These are phyloP conservation scores for Coleophora flavipennella DNA, from an alignment of 2,888 invertebrate genomes.

Conservation along the genomic window DNA sequence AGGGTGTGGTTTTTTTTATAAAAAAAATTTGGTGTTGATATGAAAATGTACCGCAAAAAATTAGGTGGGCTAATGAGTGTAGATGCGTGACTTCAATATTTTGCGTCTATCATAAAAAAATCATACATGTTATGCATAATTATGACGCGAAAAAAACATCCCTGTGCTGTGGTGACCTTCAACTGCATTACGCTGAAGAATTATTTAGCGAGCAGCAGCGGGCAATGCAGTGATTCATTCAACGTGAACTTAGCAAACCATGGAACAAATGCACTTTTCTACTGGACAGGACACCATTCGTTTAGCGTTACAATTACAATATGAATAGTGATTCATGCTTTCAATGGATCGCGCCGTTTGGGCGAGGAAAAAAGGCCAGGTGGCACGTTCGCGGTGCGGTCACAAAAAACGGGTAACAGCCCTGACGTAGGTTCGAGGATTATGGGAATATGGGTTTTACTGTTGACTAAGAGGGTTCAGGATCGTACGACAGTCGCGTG, in stretches of 20 bases:
- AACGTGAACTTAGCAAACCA: slow-evolving; percentile 21
- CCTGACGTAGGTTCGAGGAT: slow-evolving; percentile 27
- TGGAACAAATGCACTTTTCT: slow-evolving; percentile 19
- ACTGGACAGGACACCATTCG: slow-evolving; percentile 32
- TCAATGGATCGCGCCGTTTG: slow-evolving; percentile 54
- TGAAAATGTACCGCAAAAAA: too few species aligned
- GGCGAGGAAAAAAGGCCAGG: slow-evolving; percentile 63
- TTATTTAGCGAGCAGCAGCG: too few species aligned
- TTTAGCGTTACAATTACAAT: slow-evolving; percentile 35
- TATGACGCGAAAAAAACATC: too few species aligned
- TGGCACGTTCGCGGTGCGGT: slow-evolving; percentile 53
- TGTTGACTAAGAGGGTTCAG: slow-evolving; percentile 28
- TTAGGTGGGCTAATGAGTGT: too few species aligned
- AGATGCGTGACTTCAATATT: too few species aligned
- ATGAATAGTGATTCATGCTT: slow-evolving; percentile 55
- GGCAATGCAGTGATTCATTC: slow-evolving; percentile 25
- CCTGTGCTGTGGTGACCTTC: too few species aligned
- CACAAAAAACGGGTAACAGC: slow-evolving; percentile 47
- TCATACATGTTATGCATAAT: too few species aligned
- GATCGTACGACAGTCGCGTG: slow-evolving; percentile 31
- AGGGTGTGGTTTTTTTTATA: too few species aligned
- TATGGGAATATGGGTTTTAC: slow-evolving; percentile 32
- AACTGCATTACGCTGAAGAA: too few species aligned
- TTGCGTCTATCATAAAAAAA: too few species aligned
- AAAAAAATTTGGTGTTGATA: too few species aligned